Evolutionary conservation across 1,140 invertebrate genomes (phyloP).

Genomic region (Macrotrachela quadricornifera): DNA sequence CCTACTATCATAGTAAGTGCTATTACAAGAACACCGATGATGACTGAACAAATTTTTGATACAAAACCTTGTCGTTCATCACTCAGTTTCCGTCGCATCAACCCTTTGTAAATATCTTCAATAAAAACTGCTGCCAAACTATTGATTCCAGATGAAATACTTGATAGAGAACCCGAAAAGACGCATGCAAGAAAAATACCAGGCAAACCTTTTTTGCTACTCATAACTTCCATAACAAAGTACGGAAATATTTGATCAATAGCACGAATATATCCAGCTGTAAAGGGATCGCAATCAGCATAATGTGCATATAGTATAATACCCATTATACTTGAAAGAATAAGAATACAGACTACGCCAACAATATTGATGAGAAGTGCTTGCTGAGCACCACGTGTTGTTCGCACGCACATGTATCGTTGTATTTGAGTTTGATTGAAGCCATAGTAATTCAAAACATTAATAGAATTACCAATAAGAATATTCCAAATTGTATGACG

Average conservation of each 20-base stretch:
- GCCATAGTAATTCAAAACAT: too few relatives aligned
- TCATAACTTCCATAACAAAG: conserved; percentile 57
- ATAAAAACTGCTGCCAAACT: conserved; percentile 67
- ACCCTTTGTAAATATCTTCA: conserved; percentile 54
- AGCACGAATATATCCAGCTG: conserved; percentile 34
- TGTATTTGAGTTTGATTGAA: too few relatives aligned
- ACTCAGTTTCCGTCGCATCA: conserved; percentile 41
- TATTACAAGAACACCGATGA: conserved; percentile 46
- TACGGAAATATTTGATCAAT: conserved; percentile 40
- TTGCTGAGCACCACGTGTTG: conserved; percentile 14
- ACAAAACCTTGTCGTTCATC: conserved; percentile 47
- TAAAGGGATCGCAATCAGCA: conserved; percentile 54
- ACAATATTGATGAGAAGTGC: conserved; percentile 46
- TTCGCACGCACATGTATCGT: too few relatives aligned
- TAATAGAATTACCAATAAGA: too few relatives aligned
- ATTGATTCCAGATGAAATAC: conserved; percentile 70
- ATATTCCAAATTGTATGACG: too few relatives aligned
- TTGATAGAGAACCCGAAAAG: conserved; percentile 57
- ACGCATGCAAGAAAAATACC: conserved; percentile 72
- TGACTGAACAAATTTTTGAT: conserved; percentile 40
- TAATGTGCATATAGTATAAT: conserved; percentile 60
- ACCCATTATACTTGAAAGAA: conserved; percentile 52
- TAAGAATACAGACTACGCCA: conserved; percentile 53
- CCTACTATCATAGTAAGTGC: conserved; percentile 48
- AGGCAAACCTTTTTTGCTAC: conserved; percentile 45